Percentiles rank a stretch among this genome's conserved stretches.
Conservation (phyloP, 2,113 vertebrate genomes). For the Phrynosoma blainvillii region DNA sequence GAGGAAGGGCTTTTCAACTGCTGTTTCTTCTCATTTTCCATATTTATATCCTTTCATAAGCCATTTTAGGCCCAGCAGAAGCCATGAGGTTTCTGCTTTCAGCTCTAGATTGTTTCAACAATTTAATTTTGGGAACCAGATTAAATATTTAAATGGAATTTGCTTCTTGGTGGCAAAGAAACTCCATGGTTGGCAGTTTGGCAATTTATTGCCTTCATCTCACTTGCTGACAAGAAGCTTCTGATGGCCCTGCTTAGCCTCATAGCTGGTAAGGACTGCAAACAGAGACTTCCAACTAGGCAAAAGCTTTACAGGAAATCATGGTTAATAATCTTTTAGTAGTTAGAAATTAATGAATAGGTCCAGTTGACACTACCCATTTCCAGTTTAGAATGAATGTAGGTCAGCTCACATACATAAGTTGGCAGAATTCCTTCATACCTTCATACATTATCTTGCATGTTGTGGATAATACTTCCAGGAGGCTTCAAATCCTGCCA, state of each 20-base stretch:
- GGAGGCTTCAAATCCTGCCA: background rate
- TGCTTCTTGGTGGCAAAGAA: background rate
- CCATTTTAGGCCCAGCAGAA: background rate
- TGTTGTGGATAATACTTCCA: background rate
- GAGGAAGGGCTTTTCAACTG: no score
- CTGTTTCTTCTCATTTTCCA: no score
- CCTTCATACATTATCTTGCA: background rate
- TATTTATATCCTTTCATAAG: no score
- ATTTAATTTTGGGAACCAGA: background rate
- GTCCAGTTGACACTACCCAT: constrained; percentile 3
- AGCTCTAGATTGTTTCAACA: background rate
- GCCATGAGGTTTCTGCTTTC: background rate
- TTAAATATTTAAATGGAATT: background rate
- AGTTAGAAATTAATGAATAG: constrained; percentile 24
- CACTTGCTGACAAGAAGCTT: background rate
- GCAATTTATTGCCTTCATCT: background rate
- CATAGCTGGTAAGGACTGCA: background rate
- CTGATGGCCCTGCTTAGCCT: background rate
- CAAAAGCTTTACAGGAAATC: constrained; percentile 23
- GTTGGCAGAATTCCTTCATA: background rate
- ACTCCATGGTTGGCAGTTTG: background rate
- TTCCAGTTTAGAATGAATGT: constrained; percentile 8
- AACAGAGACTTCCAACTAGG: background rate
- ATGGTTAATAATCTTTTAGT: constrained; percentile 26
- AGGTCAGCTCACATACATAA: background rate